These are phyloP conservation scores for Ips nitidus DNA, from an alignment of 1,140 invertebrate species.

Conservation along the genomic window DNA sequence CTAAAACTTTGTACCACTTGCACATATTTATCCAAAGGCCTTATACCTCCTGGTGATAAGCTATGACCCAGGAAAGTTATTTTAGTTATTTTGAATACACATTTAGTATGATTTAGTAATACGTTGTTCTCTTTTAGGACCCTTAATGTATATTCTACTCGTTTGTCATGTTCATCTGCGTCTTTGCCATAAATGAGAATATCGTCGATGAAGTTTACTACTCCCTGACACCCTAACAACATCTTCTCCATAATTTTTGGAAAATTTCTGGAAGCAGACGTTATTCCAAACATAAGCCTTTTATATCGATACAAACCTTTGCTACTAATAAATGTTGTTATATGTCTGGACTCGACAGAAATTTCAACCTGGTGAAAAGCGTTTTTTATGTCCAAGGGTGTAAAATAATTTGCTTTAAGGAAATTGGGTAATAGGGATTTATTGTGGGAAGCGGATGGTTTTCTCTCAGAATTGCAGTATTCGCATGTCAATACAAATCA, in stretches of 20 bases:
- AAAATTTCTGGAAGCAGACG: constrained; percentile 49
- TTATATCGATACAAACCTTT: constrained; percentile 50
- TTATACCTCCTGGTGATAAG: constrained; percentile 39
- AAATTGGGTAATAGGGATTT: constrained; percentile 39
- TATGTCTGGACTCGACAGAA: constrained; percentile 29
- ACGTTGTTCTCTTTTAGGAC: constrained; percentile 34
- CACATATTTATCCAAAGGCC: constrained; percentile 20
- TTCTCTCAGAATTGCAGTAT: constrained; percentile 44
- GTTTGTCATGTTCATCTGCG: constrained; percentile 18
- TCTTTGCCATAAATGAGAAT: constrained; percentile 25
- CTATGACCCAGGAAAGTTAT: constrained; percentile 44
- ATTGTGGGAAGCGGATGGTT: constrained; percentile 43
- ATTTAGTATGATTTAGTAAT: constrained; percentile 41
- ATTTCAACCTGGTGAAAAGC: constrained; percentile 45
- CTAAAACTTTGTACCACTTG: constrained; percentile 6
- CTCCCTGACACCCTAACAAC: constrained; percentile 36
- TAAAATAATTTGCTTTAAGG: constrained; percentile 41
- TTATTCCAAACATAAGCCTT: constrained; percentile 47
- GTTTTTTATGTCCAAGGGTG: constrained; percentile 42
- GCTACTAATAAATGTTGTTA: constrained; percentile 46
- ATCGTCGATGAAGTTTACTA: constrained; percentile 30
- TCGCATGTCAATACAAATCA: constrained; percentile 52
- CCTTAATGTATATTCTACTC: constrained; percentile 8
- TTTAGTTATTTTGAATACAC: constrained; percentile 29
- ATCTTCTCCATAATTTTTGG: constrained; percentile 49